Evolutionary conservation across 1,140 invertebrate species (phyloP).

Genomic region (Atopsyche davidsoni): DNA sequence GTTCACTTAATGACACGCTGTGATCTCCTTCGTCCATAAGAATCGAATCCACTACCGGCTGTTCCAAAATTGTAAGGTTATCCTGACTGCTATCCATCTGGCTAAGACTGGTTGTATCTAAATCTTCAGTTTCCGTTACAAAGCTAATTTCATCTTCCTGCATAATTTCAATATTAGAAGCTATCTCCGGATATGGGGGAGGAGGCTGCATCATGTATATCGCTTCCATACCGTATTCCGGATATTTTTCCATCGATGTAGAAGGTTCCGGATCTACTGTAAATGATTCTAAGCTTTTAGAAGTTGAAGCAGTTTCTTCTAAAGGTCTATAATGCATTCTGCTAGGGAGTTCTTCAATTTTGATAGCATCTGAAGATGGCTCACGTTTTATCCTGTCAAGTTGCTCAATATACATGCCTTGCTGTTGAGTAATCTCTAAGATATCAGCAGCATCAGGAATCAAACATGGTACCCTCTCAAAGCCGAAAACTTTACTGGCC

Average conservation of each 20-base stretch:
- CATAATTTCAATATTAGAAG: slow-evolving; percentile 9
- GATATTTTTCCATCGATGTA: background rate
- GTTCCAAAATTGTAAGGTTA: slow-evolving; percentile 42
- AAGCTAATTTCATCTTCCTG: background rate
- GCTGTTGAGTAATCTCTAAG: background rate
- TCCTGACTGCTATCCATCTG: slow-evolving; percentile 38
- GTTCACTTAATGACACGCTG: slow-evolving; percentile 21
- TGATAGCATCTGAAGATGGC: slow-evolving; percentile 5
- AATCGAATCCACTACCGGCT: slow-evolving; percentile 36
- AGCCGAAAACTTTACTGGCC: background rate
- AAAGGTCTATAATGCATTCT: too few relatives aligned
- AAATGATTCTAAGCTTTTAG: slow-evolving; percentile 1
- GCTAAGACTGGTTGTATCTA: too few relatives aligned
- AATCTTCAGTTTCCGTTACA: background rate
- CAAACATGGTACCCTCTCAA: too few relatives aligned
- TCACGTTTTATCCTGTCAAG: slow-evolving; percentile 8
- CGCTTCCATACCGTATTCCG: background rate
- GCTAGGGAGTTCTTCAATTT: slow-evolving; percentile 12
- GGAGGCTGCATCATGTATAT: slow-evolving; percentile 15
- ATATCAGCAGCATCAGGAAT: too few relatives aligned
- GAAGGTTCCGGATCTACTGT: too few relatives aligned
- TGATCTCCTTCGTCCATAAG: slow-evolving; percentile 29
- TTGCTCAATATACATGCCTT: background rate
- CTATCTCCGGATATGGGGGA: slow-evolving; percentile 2
- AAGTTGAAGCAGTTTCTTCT: slow-evolving; percentile 5